phyloP scores from a whole-genome alignment of 2,888 invertebrate genomes.

The Spilosoma lubricipeda region DNA sequence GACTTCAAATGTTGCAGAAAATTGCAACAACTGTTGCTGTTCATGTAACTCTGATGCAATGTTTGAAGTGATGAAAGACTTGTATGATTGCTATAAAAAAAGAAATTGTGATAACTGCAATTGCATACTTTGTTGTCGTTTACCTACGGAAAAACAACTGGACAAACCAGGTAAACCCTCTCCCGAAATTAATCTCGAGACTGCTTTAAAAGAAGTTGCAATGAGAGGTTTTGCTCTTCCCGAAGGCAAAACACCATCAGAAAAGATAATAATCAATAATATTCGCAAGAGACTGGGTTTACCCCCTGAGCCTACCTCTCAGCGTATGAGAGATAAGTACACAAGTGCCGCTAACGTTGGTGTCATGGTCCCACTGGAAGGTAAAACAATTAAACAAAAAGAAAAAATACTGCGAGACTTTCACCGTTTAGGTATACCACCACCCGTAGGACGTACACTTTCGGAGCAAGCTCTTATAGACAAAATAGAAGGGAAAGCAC shows the following conservation, averaged over 20 bases:
- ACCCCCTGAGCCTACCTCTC: conserved; percentile 46
- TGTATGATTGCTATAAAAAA: conserved; percentile 76
- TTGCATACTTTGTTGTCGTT: conserved; percentile 71
- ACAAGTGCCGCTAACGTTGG: conserved; percentile 9
- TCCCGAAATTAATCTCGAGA: conserved; percentile 20
- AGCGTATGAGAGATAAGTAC: conserved; percentile 7
- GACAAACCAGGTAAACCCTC: conserved; percentile 27
- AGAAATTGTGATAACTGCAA: conserved; percentile 73
- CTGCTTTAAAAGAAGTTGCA: conserved; percentile 16
- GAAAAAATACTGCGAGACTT: conserved; percentile 14
- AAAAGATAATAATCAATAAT: conserved; percentile 50
- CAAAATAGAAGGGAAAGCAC: not conserved
- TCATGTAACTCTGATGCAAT: conserved; percentile 72
- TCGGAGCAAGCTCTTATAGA: conserved; percentile 9
- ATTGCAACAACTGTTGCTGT: conserved; percentile 62
- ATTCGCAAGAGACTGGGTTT: conserved; percentile 42
- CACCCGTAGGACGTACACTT: conserved; percentile 3
- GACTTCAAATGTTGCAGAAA: conserved; percentile 44
- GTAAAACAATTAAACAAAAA: conserved; percentile 8
- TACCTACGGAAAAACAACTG: conserved; percentile 34
- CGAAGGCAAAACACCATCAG: conserved; percentile 52
- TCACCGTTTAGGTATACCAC: conserved; percentile 1
- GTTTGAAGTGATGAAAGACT: conserved; percentile 79
- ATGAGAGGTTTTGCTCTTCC: conserved; percentile 19
- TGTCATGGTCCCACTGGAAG: conserved; percentile 24